Conservation (phyloP, 2,113 vertebrate species). For the Thryonomys swinderianus region DNA sequence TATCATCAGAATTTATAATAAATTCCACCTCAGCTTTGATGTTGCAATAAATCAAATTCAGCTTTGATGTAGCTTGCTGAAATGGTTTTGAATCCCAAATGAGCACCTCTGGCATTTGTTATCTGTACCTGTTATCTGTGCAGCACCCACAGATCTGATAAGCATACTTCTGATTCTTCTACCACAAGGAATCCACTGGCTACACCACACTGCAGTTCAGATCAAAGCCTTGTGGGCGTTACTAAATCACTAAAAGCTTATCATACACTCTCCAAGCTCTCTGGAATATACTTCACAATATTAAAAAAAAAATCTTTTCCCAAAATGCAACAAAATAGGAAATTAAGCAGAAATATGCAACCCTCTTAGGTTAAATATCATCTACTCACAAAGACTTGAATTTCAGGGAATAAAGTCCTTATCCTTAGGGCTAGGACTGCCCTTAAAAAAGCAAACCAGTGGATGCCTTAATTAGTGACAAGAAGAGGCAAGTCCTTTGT, state of each 20-base stretch:
- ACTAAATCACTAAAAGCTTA: background rate
- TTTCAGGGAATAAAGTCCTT: conserved; percentile 45
- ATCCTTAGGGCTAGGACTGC: conserved; percentile 32
- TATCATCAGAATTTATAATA: background rate
- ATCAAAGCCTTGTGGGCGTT: background rate
- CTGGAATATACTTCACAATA: background rate
- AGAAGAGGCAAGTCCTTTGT: conserved; percentile 48
- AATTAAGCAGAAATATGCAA: background rate
- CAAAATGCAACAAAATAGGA: background rate
- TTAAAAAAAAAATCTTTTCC: background rate
- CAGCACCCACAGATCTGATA: background rate
- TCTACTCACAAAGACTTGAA: conserved; percentile 45
- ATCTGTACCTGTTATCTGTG: background rate
- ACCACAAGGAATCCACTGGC: background rate
- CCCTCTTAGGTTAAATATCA: background rate
- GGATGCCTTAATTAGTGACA: conserved; percentile 39
- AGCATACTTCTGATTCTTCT: background rate
- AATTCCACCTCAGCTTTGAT: background rate
- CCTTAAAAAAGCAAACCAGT: background rate
- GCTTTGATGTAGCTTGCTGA: background rate
- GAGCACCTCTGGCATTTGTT: background rate
- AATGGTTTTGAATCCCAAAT: background rate
- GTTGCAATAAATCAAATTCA: background rate
- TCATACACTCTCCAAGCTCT: background rate
- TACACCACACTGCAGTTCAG: background rate